Evolutionary conservation across 2,113 vertebrate genomes (phyloP), one percentile per base, ranked within the genome.

Genomic region (Myocastor coypus): DNA sequence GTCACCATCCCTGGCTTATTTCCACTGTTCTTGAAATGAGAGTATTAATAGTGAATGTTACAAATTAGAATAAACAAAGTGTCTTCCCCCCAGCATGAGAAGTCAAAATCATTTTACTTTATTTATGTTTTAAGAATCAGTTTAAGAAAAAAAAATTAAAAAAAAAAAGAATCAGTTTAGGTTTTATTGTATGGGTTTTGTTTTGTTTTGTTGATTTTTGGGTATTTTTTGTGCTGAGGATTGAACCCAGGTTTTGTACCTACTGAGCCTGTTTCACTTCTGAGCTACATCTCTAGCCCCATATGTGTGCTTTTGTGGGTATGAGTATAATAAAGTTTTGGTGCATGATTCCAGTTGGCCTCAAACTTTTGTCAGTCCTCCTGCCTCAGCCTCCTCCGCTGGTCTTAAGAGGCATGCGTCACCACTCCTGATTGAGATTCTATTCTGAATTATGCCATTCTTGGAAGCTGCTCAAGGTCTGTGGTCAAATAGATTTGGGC

Each of bases 401-500:
- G 17, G 63, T 5, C 52, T 91, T 52, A n/a, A 52, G 24, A 78
- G 32, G 13, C 46, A 28, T 80, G 78, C 0, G 0, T 26, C 17
- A 17, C 28, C 19, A 69, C 12, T 4, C n/a, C 50, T 42, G 28
- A 19, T 81, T 66, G 81, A 83, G 46, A n/a, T 64, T 87, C 40
- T 69, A 4, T 77, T 96, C 73, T 90, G 82, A 71, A 50, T 37
- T 69, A 57, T 50, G 59, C 66, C 37, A 40, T 66, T 52, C 73
- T 66, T 78, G 64, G 91, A 94, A 86, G 59, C 19, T 68, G 68
- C 37, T 91, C 73, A n/a, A 52, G 50, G 50, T 78, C 55, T 83
- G 24, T 91, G 34, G 24, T 89, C 78, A 92, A 16, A 19, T 42
- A 84, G 68, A 1, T 59, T 93, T 84, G 68, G 50, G 71, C 90